Percentiles rank a stretch among this genome's conserved stretches.
phyloP scores from a whole-genome alignment of 1,140 invertebrate species.

The Piezodorus guildinii region DNA sequence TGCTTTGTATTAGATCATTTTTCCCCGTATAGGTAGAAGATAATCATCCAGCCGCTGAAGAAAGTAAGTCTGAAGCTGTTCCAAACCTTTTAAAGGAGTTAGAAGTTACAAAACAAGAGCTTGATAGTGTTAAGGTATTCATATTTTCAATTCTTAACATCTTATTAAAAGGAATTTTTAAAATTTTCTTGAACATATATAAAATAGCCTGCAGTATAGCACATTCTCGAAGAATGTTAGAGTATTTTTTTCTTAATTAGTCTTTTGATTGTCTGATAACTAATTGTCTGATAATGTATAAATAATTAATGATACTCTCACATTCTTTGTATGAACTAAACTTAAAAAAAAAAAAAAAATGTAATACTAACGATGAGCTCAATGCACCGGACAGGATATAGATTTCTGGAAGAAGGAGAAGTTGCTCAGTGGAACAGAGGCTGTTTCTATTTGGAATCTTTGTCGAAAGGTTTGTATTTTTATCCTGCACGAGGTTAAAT shows the following conservation, averaged over 20 bases:
- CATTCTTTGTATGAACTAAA: too few species aligned
- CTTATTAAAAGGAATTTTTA: too few species aligned
- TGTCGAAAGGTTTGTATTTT: conserved; percentile 68
- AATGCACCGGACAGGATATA: conserved; percentile 16
- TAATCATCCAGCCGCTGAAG: conserved; percentile 24
- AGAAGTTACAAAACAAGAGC: conserved; percentile 65
- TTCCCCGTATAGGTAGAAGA: conserved; percentile 40
- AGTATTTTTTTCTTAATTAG: too few species aligned
- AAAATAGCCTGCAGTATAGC: too few species aligned
- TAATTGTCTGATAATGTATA: too few species aligned
- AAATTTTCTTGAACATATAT: too few species aligned
- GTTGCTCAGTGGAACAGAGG: conserved; percentile 78
- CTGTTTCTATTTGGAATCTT: conserved; percentile 79
- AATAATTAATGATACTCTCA: too few species aligned
- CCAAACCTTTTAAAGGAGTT: conserved; percentile 65
- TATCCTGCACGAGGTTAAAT: neutral
- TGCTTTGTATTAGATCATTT: too few species aligned
- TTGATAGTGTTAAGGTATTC: conserved; percentile 68
- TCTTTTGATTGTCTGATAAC: too few species aligned
- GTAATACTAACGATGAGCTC: neutral
- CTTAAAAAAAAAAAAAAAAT: too few species aligned
- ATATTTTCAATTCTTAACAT: neutral
- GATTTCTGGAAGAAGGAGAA: conserved; percentile 33
- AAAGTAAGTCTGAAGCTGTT: conserved; percentile 33
- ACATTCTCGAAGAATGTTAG: too few species aligned